A percentile compares a stretch with the other conserved stretches of the same genome.
Conservation (phyloP, 2,113 vertebrate genomes). For the Carassius carassius region DNA sequence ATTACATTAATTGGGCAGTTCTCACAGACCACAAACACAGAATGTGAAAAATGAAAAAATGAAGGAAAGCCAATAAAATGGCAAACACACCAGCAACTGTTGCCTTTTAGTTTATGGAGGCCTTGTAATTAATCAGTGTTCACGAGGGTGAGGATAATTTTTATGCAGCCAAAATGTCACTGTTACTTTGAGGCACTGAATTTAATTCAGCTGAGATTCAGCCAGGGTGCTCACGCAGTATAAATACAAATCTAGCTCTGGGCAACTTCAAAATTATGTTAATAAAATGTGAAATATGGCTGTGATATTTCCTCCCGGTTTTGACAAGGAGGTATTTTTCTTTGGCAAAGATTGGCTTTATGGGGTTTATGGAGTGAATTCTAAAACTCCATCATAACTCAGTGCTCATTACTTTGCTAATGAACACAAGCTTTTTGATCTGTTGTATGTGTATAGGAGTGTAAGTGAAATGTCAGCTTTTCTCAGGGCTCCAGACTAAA, state of each 20-base stretch:
- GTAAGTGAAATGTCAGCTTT: slow-evolving; percentile 2
- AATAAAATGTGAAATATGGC: slow-evolving; percentile 63
- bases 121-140: slow-evolving; percentile 75
- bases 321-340: slow-evolving; percentile 9
- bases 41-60: slow-evolving; percentile 72
- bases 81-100: slow-evolving; percentile 67
- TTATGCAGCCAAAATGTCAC: slow-evolving; percentile 54
- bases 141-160: slow-evolving; percentile 55
- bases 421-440: slow-evolving; percentile 14
- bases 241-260: slow-evolving; percentile 54
- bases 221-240: slow-evolving; percentile 47
- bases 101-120: slow-evolving; percentile 72
- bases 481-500: neutral
- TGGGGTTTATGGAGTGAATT: slow-evolving; percentile 37
- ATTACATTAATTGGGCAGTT: slow-evolving; percentile 77
- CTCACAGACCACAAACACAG: slow-evolving; percentile 53
- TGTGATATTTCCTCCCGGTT: slow-evolving; percentile 56
- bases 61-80: slow-evolving; percentile 66
- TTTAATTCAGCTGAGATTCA: slow-evolving; percentile 56
- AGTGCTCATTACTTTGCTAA: slow-evolving; percentile 20
- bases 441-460: neutral
- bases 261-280: slow-evolving; percentile 49
- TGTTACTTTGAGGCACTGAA: slow-evolving; percentile 48
- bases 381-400: slow-evolving; percentile 36
- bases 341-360: slow-evolving; percentile 20